Percentiles rank a stretch among this genome's conserved stretches.
phyloP scores from a whole-genome alignment of 2,888 invertebrate genomes.

The Hydriomena furcata region DNA sequence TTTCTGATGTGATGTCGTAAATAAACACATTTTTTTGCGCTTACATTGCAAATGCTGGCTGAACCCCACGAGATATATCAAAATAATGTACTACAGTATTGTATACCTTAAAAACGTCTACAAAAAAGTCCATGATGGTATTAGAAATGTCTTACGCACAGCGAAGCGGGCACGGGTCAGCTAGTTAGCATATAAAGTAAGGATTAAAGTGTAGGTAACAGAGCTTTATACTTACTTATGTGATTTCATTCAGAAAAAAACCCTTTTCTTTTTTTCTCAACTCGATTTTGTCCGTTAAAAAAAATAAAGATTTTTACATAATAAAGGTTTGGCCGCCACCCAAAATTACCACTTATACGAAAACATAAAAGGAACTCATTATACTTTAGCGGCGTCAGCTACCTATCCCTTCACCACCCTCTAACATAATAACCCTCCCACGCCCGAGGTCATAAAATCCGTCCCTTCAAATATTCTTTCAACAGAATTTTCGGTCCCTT shows the following conservation, averaged over 20 bases:
- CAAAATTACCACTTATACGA: constrained; percentile 34
- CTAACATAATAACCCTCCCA: constrained; percentile 73
- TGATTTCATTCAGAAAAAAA: background rate
- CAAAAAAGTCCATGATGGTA: too few species aligned
- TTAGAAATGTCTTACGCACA: too few species aligned
- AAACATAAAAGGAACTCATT: constrained; percentile 75
- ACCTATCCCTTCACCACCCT: constrained; percentile 59
- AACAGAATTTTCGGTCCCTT: constrained; percentile 68
- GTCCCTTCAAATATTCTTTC: constrained; percentile 79
- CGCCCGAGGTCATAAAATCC: constrained; percentile 61
- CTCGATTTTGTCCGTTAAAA: constrained; percentile 4
- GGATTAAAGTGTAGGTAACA: too few species aligned
- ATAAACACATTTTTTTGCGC: too few species aligned
- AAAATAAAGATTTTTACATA: constrained; percentile 19
- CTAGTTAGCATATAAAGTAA: too few species aligned
- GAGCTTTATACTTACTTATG: too few species aligned
- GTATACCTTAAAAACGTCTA: too few species aligned
- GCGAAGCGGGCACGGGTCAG: too few species aligned
- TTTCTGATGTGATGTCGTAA: too few species aligned
- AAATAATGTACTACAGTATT: too few species aligned
- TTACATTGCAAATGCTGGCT: too few species aligned
- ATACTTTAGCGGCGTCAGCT: constrained; percentile 64
- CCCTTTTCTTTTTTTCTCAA: background rate
- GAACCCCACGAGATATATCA: too few species aligned
- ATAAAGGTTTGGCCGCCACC: constrained; percentile 17